A percentile compares a stretch with the other conserved stretches of the same genome.
phyloP scores from a whole-genome alignment of 64 coral and sea anemone genomes.

The Hydrozoanthus tunicans region DNA sequence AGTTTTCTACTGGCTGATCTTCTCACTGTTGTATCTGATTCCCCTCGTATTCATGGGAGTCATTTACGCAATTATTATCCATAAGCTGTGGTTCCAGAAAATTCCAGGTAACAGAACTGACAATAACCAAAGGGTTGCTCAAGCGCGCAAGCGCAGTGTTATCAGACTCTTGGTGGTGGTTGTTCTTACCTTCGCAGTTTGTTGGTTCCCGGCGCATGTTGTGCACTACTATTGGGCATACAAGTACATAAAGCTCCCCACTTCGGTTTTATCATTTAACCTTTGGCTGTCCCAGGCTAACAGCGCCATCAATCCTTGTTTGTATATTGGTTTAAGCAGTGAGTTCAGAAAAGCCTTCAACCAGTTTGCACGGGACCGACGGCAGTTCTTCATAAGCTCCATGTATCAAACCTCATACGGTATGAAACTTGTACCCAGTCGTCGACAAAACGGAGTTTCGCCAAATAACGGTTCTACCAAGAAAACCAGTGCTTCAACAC shows the following conservation, averaged over 20 bases:
- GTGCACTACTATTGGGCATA: constrained; percentile 62
- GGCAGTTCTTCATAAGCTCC: too few species aligned
- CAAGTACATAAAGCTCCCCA: background rate
- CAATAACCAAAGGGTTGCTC: background rate
- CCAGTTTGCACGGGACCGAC: too few species aligned
- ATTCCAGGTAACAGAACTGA: constrained; percentile 26
- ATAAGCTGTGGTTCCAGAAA: constrained; percentile 31
- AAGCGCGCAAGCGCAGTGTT: constrained; percentile 44
- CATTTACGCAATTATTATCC: constrained; percentile 19
- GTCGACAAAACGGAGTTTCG: too few species aligned
- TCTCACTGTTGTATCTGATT: constrained; percentile 42
- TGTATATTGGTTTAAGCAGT: constrained; percentile 70
- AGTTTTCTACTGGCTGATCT: constrained; percentile 38
- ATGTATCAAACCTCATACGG: too few species aligned
- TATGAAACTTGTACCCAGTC: too few species aligned
- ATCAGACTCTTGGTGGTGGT: constrained; percentile 82
- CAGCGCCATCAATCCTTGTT: constrained; percentile 76
- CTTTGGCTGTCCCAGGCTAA: constrained; percentile 50
- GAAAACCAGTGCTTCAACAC: too few species aligned
- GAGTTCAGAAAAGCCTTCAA: constrained; percentile 62
- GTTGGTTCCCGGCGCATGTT: constrained; percentile 71
- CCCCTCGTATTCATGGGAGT: constrained; percentile 40
- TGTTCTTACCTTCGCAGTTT: constrained; percentile 73
- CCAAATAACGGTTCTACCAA: too few species aligned
- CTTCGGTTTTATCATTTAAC: constrained; percentile 25